Evolutionary conservation across 2,113 vertebrate genomes (phyloP), one percentile per base, ranked within the genome.

Genomic region (Nanger granti): DNA sequence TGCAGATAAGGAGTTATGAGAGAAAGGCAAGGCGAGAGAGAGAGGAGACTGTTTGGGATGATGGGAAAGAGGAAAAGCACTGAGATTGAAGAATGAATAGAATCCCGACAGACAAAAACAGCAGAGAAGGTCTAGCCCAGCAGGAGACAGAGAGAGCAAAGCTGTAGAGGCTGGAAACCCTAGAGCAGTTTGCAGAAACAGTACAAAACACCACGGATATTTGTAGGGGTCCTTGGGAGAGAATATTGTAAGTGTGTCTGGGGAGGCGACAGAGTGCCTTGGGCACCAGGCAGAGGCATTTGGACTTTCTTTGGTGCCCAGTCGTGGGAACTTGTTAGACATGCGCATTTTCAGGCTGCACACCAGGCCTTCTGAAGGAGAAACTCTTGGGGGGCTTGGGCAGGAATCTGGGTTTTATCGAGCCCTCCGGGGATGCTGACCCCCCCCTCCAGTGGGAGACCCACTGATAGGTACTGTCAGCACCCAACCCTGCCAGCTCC

Each of bases 1-100:
- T 52, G 1, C 44, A 92, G 94, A 96, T 94, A 95, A 98, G 92
- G 60, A 11, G n/a, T 26, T 80, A 1, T 10, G 76, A 26, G 52
- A 41, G 34, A 92, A 24, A 31, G 17, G 11, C 15, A 7, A 29
- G 6, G 31, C 12, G 7, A 20, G n/a, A 8, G 34, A 37, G 3
- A 29, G 15, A 0, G 66, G 2, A 34, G 3, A 11, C 49, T 44
- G 44, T 2, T 0, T 34, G 64, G 41, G 64, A 62, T 0, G 7
- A 26, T 66, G 29, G 5, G 26, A 22, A 88, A 41, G 14, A 66
- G 49, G 44, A 12, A 37, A 55, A 55, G 37, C 26, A 1, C 2
- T 76, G 85, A 62, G 14, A 6, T 28, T 4, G n/a, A 66, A 55
- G 37, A 47, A 11, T 20, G 47, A 47, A 18, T 31, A 34, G 26